These are phyloP conservation scores for Fringilla coelebs DNA, from an alignment of 2,797 vertebrate genomes.

Conservation along the genomic window DNA sequence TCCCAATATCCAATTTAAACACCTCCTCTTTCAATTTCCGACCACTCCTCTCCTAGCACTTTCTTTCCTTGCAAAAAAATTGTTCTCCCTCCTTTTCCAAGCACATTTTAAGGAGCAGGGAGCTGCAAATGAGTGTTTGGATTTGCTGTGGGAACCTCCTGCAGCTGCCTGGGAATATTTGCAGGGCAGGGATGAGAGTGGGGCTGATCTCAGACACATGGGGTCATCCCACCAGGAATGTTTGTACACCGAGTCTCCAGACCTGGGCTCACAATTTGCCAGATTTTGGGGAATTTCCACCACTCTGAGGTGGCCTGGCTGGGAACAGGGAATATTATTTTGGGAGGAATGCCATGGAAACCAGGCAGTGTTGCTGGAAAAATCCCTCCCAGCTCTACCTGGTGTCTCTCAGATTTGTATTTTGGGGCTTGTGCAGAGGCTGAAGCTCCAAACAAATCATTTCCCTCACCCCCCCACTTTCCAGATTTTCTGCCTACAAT, in stretches of 20 bases:
- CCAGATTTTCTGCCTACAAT: background rate
- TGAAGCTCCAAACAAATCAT: background rate
- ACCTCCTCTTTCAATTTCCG: background rate
- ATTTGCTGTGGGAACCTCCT: background rate
- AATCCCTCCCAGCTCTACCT: background rate
- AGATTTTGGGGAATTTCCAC: background rate
- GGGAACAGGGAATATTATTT: background rate
- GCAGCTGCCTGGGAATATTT: background rate
- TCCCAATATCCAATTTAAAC: background rate
- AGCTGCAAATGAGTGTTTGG: background rate
- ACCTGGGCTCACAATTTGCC: background rate
- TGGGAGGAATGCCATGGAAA: background rate
- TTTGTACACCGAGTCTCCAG: background rate
- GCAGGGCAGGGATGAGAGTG: rapidly evolving
- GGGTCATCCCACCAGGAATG: background rate
- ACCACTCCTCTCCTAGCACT: rapidly evolving
- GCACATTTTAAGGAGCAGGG: background rate
- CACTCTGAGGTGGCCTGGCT: background rate
- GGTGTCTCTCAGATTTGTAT: background rate
- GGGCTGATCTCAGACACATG: background rate
- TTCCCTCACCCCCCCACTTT: background rate
- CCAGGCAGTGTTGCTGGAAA: background rate
- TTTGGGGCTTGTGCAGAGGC: background rate
- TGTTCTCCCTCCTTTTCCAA: rapidly evolving
- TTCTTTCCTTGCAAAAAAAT: background rate